phyloP scores from a whole-genome alignment of 2,113 vertebrate species.

The Oceanites oceanicus region DNA sequence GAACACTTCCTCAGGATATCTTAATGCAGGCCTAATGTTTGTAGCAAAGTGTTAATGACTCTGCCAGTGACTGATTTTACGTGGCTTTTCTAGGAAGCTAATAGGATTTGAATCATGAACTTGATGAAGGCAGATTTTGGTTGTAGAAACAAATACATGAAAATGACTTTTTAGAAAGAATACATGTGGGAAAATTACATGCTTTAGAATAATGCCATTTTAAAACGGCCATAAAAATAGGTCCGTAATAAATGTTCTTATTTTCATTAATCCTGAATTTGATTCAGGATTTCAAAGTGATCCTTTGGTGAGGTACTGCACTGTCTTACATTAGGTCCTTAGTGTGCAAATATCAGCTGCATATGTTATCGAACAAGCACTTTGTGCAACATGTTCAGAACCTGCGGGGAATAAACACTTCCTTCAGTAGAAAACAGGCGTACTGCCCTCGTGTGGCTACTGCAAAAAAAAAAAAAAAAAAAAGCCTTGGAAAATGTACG shows the following conservation, averaged over 20 bases:
- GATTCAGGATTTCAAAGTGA: neutral
- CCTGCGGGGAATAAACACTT: neutral
- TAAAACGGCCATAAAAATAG: neutral
- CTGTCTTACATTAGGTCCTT: neutral
- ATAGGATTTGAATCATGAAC: neutral
- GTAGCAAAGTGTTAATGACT: neutral
- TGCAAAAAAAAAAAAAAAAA: neutral
- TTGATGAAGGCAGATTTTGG: neutral
- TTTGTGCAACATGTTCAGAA: neutral
- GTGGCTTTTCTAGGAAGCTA: neutral
- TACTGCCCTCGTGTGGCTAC: neutral
- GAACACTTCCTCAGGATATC: neutral
- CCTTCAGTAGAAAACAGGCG: neutral
- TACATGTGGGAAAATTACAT: neutral
- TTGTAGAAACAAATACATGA: neutral
- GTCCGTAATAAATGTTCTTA: neutral
- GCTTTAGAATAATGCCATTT: neutral
- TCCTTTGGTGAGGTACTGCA: neutral
- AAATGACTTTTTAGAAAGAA: neutral
- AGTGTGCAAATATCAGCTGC: neutral
- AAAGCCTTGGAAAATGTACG: accelerated
- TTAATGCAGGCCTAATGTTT: neutral
- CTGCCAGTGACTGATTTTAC: neutral
- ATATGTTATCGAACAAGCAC: neutral
- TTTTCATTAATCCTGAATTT: neutral